Evolutionary conservation across 2,797 vertebrate genomes (phyloP).

Genomic region (Mus caroli): DNA sequence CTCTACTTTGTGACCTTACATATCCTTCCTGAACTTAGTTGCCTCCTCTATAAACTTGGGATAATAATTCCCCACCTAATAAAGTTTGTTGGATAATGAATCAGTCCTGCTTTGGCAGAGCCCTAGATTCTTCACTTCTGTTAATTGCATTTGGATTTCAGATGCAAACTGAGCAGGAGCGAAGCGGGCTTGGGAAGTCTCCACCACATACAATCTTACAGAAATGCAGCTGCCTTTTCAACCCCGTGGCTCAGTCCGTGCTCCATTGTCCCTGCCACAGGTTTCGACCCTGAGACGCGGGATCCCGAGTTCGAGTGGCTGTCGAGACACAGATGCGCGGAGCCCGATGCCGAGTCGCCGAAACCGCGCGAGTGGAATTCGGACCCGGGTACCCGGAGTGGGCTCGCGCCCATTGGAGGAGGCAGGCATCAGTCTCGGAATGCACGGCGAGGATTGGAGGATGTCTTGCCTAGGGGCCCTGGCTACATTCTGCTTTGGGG

Average conservation of each 20-base stretch:
- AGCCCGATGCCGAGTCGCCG: not conserved
- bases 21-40: slow-evolving; percentile 20
- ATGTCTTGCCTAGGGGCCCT: not conserved
- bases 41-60: not conserved
- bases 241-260: not conserved
- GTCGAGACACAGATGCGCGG: slow-evolving; percentile 85
- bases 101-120: not conserved
- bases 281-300: slow-evolving; percentile 68
- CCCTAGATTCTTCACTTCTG: not conserved
- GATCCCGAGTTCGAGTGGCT: slow-evolving; percentile 91
- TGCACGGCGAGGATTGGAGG: slow-evolving; percentile 57
- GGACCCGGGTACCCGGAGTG: not conserved
- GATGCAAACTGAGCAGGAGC: not conserved
- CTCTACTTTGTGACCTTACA: not conserved
- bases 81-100: slow-evolving; percentile 8
- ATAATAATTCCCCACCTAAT: slow-evolving; percentile 21
- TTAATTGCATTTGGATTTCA: not conserved
- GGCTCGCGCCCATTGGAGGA: slow-evolving; percentile 63
- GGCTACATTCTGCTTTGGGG: not conserved
- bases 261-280: slow-evolving; percentile 57
- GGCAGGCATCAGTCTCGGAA: slow-evolving; percentile 67
- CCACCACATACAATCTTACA: not conserved
- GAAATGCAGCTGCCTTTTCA: not conserved
- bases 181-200: not conserved
- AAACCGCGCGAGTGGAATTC: not conserved